Conservation (phyloP, 2,797 vertebrate species). For the Tenualosa thibaudeaui region DNA sequence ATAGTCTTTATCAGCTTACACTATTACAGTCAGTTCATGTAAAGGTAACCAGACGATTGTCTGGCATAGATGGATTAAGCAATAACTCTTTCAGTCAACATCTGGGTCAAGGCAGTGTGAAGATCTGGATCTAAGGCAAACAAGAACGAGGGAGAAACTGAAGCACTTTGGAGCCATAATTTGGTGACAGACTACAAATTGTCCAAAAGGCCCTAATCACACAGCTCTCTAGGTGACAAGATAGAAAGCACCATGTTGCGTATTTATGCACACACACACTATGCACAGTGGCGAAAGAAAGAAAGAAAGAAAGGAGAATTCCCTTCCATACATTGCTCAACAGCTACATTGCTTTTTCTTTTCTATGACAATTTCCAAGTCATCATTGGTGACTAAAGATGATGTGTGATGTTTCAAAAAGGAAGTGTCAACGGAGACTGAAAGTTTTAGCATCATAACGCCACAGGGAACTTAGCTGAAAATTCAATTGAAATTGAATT, state of each 20-base stretch:
- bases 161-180: not conserved
- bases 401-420: no score
- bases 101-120: not conserved
- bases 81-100: not conserved
- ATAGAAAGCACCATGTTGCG: not conserved
- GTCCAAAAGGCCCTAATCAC: not conserved
- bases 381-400: no score
- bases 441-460: no score
- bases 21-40: not conserved
- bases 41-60: not conserved
- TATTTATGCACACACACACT: not conserved
- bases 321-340: no score
- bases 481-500: no score
- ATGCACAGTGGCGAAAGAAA: not conserved
- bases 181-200: not conserved
- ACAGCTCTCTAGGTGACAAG: not conserved
- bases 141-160: not conserved
- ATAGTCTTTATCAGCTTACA: not conserved
- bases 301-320: no score
- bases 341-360: no score
- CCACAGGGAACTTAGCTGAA: no score
- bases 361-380: no score
- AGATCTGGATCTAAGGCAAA: not conserved
- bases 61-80: not conserved
- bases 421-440: no score